These are phyloP conservation scores for Pelagia noctiluca DNA, from an alignment of 30 jellyfish, hydroid and myxozoan genomes.

Conservation along the genomic window DNA sequence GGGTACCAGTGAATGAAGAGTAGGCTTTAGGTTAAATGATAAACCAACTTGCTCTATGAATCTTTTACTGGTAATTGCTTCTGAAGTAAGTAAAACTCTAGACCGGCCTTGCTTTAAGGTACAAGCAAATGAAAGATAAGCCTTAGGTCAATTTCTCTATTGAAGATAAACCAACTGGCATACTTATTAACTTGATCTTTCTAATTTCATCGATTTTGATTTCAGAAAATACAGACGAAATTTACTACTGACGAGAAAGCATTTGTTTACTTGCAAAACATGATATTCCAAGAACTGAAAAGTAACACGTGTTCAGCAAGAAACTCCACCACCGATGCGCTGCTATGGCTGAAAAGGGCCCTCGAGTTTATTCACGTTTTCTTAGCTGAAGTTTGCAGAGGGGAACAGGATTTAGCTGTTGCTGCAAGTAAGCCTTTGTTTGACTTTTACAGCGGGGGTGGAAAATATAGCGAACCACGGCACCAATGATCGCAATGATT, in stretches of 20 bases:
- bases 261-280: constrained; percentile 78
- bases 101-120: too few species aligned
- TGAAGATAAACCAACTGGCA: too few species aligned
- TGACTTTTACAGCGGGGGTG: not conserved
- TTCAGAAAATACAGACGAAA: constrained; percentile 82
- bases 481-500: too few species aligned
- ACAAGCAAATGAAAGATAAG: too few species aligned
- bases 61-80: too few species aligned
- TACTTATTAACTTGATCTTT: not conserved
- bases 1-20: too few species aligned
- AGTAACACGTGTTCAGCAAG: constrained; percentile 84
- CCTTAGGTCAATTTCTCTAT: not conserved
- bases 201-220: not conserved
- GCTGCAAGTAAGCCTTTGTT: constrained; percentile 92
- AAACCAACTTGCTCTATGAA: too few species aligned
- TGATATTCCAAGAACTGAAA: constrained; percentile 87
- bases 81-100: too few species aligned
- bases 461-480: not conserved
- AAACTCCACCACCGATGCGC: constrained; percentile 93
- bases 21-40: too few species aligned
- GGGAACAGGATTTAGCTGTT: constrained; percentile 83
- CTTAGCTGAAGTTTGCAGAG: constrained; percentile 85
- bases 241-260: constrained; percentile 86
- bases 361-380: constrained; percentile 83
- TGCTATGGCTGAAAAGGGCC: constrained; percentile 97